Conservation (phyloP, 2,888 invertebrate species). For the Romanomermis culicivorax region DNA sequence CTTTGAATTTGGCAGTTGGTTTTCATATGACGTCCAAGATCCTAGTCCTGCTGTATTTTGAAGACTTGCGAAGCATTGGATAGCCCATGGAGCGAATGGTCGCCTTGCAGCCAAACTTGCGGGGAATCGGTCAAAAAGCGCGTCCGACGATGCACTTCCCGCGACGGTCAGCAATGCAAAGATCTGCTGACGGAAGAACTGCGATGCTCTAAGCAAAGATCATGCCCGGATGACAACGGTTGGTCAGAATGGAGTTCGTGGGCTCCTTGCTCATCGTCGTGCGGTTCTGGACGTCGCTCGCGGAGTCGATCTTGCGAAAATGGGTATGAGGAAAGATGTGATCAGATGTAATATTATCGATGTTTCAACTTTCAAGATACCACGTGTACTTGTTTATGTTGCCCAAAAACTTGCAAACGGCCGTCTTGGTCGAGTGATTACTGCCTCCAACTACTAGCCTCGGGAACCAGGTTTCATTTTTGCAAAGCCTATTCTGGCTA, state of each 20-base stretch:
- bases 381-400: too few species aligned
- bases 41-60: too few species aligned
- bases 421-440: too few species aligned
- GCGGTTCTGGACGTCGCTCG: background rate
- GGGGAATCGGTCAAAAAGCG: background rate
- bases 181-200: background rate
- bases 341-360: too few species aligned
- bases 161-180: background rate
- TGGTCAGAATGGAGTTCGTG: slow-evolving; percentile 20
- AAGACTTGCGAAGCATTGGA: background rate
- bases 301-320: background rate
- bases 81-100: background rate
- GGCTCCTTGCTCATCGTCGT: slow-evolving; percentile 13
- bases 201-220: background rate
- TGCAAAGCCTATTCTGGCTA: too few species aligned
- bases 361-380: too few species aligned
- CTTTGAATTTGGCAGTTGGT: too few species aligned
- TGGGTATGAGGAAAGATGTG: too few species aligned
- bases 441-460: too few species aligned
- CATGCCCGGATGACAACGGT: background rate
- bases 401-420: too few species aligned
- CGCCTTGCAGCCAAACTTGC: background rate
- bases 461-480: too few species aligned
- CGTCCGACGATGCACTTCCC: background rate
- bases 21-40: too few species aligned